These are phyloP conservation scores for Phenacoccus solenopsis DNA, from an alignment of 1,140 invertebrate species.

Conservation along the genomic window DNA sequence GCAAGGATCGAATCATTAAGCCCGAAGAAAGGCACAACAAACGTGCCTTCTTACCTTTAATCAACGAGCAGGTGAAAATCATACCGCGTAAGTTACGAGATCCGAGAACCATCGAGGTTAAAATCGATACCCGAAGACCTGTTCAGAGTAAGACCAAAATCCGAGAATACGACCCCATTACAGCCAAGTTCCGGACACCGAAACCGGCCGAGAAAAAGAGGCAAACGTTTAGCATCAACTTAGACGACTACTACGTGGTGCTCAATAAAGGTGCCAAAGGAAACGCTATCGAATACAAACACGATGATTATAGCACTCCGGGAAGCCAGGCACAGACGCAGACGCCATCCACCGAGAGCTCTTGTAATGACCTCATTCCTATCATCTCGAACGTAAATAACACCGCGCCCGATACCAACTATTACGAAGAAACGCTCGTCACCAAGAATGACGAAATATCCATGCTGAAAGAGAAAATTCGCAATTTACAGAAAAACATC, in stretches of 20 bases:
- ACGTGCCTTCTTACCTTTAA: not conserved
- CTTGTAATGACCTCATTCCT: not conserved
- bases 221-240: not conserved
- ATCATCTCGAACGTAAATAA: not conserved
- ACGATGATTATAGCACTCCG: not conserved
- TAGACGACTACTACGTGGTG: not conserved
- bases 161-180: not conserved
- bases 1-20: not conserved
- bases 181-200: not conserved
- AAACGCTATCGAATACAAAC: not conserved
- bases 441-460: not conserved
- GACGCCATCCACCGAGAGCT: not conserved
- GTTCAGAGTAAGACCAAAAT: not conserved
- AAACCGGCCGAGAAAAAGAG: not conserved
- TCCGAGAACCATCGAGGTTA: not conserved
- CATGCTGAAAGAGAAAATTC: not conserved
- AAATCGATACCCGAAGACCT: not conserved
- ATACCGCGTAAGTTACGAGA: not conserved
- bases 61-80: not conserved
- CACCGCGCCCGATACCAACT: not conserved
- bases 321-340: not conserved
- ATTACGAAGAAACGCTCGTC: not conserved
- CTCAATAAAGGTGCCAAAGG: not conserved
- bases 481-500: not conserved
- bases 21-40: not conserved